Evolutionary conservation across 1,140 invertebrate genomes (phyloP).

Genomic region (Drosophila kohkoa): DNA sequence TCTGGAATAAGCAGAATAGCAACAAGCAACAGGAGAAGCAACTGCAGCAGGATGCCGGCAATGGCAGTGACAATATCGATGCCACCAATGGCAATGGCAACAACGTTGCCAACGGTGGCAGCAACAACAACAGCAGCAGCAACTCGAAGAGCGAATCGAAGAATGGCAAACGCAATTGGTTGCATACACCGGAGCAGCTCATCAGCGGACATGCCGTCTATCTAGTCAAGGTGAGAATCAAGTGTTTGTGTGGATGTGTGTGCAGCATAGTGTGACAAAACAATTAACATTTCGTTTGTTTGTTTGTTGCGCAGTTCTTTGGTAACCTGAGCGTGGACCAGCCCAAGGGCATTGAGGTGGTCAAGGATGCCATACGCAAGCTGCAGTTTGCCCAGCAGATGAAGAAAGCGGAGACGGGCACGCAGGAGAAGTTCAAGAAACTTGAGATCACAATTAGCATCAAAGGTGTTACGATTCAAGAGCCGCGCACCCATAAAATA

Average conservation of each 20-base stretch:
- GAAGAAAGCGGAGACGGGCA: slow-evolving; percentile 94
- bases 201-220: slow-evolving; percentile 97
- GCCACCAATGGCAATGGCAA: slow-evolving; percentile 77
- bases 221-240: slow-evolving; percentile 94
- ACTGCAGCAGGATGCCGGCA: slow-evolving; percentile 55
- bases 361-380: slow-evolving; percentile 97
- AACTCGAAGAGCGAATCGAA: slow-evolving; percentile 68
- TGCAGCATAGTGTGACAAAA: slow-evolving; percentile 38
- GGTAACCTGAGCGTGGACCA: slow-evolving; percentile 97
- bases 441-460: slow-evolving; percentile 97
- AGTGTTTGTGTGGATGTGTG: slow-evolving; percentile 29
- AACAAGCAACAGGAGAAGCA: slow-evolving; percentile 84
- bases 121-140: slow-evolving; percentile 74
- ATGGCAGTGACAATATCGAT: slow-evolving; percentile 59
- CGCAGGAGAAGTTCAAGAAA: slow-evolving; percentile 94
- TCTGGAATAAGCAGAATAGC: slow-evolving; percentile 87
- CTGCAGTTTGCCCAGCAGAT: slow-evolving; percentile 97
- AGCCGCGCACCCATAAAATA: slow-evolving; percentile 90
- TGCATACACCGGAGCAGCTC: slow-evolving; percentile 96
- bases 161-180: slow-evolving; percentile 91
- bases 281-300: slow-evolving; percentile 10
- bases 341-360: slow-evolving; percentile 98
- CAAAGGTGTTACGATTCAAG: slow-evolving; percentile 97
- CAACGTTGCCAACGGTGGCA: neutral
- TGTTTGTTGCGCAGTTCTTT: slow-evolving; percentile 90